Evolutionary conservation across 2,888 invertebrate species (phyloP), one percentile per base, ranked within the genome.

Genomic region (Fragum sueziense): DNA sequence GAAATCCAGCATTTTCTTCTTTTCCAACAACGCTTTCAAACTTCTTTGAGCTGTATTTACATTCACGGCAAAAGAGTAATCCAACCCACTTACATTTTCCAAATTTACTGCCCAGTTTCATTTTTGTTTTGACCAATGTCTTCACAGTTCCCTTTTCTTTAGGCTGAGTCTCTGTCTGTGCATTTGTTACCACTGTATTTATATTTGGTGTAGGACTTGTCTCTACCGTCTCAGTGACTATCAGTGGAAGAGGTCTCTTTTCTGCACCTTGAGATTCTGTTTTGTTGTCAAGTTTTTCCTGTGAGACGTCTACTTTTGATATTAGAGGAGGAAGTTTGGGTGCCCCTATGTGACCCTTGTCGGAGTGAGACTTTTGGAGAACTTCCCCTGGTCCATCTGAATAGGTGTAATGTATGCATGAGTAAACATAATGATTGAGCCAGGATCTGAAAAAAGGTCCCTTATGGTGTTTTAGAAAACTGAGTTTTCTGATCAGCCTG

Each of bases 71-170:
- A n/a, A n/a, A n/a, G n/a, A n/a, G n/a, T n/a, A n/a, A n/a, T n/a
- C n/a, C n/a, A n/a, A n/a, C n/a, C n/a, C n/a, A 70, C 78, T 67
- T 65, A 83, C 83, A 72, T 78, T 83, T 83, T 29, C 79, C 77
- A 73, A 80, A 78, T 67, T 75, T 78, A 52, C 31, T 7, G 72
- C 83, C 77, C 31, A 80, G 29, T 54, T 83, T 80, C 73, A 79
- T 71, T 57, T 74, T 83, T 27, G 70, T 68, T 25, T 67, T 41
- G 31, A 79, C 62, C 14, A 69, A 6, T 22, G 22, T 37, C 62
- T 82, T 79, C n/a, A 79, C 27, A 31, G 51, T 31, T 11, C 33
- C 31, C 27, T 51, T 68, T 2, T n/a, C 25, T 17, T 9, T 25
- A 27, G 31, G 27, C n/a, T 47, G 4, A 47, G 4, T 47, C 3